Evolutionary conservation across 2,888 invertebrate species (phyloP), one percentile per base, ranked within the genome.

Genomic region (Lacanobia oleracea): DNA sequence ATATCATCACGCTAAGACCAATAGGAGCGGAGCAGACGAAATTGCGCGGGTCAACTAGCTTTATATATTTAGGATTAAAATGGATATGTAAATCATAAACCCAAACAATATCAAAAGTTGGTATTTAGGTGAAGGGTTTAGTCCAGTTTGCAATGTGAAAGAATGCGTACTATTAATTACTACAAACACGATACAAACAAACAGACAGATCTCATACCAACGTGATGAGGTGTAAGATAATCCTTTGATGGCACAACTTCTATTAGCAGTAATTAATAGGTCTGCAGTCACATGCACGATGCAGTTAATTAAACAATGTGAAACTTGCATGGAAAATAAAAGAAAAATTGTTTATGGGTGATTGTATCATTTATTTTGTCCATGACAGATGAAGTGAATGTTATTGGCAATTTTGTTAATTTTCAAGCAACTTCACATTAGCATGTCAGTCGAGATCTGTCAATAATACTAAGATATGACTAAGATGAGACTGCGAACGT

Each of bases 191-290:
- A 74, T 27, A 60, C 21, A 50, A 53, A 57, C 53, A 54, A 40
- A 51, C 54, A 61, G 3, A 16, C 51, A 23, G 50, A 73, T 59
- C 60, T 65, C 60, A 66, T 72, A n/a, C 57, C 64, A 75, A 9
- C 12, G 57, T 37, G 78, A 84, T 83, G 78, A 81, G 76, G 76
- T 81, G 84, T 84, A 75, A 84, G 81, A 81, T 85, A 81, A 84
- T 83, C 81, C 64, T 56, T 45, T 56, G 67, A 63, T 56, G 63
- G 53, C 45, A 53, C 68, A 50, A 60, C 48, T 45, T 61, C 70
- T 78, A 84, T 81, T 83, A 81, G 53, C 53, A 54, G 62, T 75
- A 85, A 85, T 84, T 83, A 33, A 62, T 78, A 73, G 60, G n/a
- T 82, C 37, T 80, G 77, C 77, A 77, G 78, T 67, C 67, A 67